Percentiles rank a stretch among this genome's conserved stretches.
Evolutionary conservation across 2,797 vertebrate species (phyloP).

Genomic region (Oryzias dopingdopingensis): DNA sequence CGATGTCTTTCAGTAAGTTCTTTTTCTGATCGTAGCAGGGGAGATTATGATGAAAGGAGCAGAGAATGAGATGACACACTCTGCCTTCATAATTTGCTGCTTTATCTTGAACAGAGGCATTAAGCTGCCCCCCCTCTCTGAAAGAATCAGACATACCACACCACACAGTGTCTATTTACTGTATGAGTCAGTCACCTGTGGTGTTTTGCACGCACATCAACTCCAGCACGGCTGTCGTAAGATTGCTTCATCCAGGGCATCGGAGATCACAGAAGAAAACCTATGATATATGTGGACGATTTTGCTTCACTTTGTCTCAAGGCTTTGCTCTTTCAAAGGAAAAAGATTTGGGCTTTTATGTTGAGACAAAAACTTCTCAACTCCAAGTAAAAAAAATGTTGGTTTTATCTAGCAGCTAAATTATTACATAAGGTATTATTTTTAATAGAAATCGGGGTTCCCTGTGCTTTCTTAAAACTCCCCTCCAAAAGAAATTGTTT

Average conservation of each 20-base stretch:
- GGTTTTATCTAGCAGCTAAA: slow-evolving; percentile 6
- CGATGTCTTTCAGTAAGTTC: slow-evolving; percentile 67
- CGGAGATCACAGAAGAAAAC: slow-evolving; percentile 38
- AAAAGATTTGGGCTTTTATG: slow-evolving; percentile 9
- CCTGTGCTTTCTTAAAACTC: too few relatives aligned
- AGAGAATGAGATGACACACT: slow-evolving; percentile 78
- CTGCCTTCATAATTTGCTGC: slow-evolving; percentile 75
- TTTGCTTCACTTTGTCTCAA: slow-evolving; percentile 16
- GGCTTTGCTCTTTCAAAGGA: slow-evolving; percentile 22
- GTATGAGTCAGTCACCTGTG: slow-evolving; percentile 68
- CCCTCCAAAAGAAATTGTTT: too few relatives aligned
- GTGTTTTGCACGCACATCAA: slow-evolving; percentile 68
- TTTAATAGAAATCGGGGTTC: not conserved
- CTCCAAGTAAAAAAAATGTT: too few relatives aligned
- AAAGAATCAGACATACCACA: slow-evolving; percentile 69
- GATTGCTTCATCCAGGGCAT: slow-evolving; percentile 58
- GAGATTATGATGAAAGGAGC: slow-evolving; percentile 76
- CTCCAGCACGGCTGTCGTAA: slow-evolving; percentile 41
- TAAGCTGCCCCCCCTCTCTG: slow-evolving; percentile 23
- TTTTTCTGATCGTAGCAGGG: slow-evolving; percentile 63
- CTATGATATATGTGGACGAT: slow-evolving; percentile 48
- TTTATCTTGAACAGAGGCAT: slow-evolving; percentile 75
- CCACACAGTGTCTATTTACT: slow-evolving; percentile 44
- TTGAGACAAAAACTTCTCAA: slow-evolving; percentile 11
- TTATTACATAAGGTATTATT: slow-evolving; percentile 7